Base-by-base conservation (phyloP, 2,888 invertebrate species). In the Zaprionus lineosus region DNA sequence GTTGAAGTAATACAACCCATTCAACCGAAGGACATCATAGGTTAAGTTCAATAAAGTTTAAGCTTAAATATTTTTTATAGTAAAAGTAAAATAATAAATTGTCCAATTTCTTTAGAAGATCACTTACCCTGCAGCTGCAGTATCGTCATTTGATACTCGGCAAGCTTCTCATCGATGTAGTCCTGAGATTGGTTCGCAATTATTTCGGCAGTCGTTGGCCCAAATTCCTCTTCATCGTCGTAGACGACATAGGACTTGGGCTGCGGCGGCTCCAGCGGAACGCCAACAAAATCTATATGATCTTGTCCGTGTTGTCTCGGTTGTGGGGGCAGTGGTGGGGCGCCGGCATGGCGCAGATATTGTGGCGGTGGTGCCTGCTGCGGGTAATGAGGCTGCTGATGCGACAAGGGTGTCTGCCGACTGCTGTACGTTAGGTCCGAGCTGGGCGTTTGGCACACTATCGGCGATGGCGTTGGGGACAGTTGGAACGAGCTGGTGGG, bases 171-270 rank as follows among this genome's bases (percentile, higher is more conserved):
- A 89, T 97, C 97, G 70, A 97, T 94, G 90, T 97, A 97, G 90
- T 97, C 97, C 91, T 97, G 97, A 59, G 96, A 96, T 91, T 97
- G 97, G 89, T 94, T 95, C 64, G 97, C 97, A 83, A 97, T 97
- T 82, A 97, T 97, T 90, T 97, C 96, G 37, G 97, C 97, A 11
- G 97, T 97, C 58, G 96, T 95, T 6, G 95, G 95, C 34, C 96
- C 95, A 74, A 94, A 92, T 70, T 94, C 94, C 87, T 94, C 95
- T 53, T 95, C 94, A 41, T 93, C 93, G 85, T 93, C 93, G 83
- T 89, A 89, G 84, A 90, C 74, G 70, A 93, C 91, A 77, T 92
- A 92, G 66, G 92, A 91, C 91, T 92, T 91, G 71, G 92, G 92
- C 81, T 93, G 92, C 72, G 92, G 93, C 69, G 94, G 95, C 88